A percentile compares a stretch with the other conserved stretches of the same genome.
phyloP scores from a whole-genome alignment of 1,140 invertebrate genomes.

The Trichonephila clavipes region DNA sequence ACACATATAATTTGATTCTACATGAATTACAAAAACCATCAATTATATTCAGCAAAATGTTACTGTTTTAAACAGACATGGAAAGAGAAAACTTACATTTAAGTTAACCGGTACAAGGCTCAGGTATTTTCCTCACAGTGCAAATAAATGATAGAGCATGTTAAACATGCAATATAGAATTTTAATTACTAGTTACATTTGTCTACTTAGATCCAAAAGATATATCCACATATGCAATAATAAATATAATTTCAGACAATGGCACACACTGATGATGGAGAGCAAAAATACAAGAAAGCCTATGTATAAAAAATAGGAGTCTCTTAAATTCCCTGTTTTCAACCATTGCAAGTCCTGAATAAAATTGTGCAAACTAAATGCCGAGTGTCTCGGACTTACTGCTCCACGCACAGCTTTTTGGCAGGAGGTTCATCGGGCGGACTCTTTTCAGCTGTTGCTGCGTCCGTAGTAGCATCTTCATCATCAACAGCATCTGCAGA shows the following conservation, averaged over 20 bases:
- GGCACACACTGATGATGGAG: conserved; percentile 76
- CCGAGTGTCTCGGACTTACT: conserved; percentile 59
- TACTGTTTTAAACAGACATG: conserved; percentile 9
- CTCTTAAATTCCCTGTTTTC: conserved; percentile 75
- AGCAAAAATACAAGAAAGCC: conserved; percentile 76
- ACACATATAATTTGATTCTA: not conserved
- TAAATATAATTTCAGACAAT: conserved; percentile 77
- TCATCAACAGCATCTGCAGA: conserved; percentile 54
- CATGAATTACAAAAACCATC: not conserved
- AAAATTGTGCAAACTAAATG: conserved; percentile 75
- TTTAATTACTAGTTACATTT: conserved; percentile 17
- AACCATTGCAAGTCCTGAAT: conserved; percentile 76
- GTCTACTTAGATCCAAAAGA: conserved; percentile 42
- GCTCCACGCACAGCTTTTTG: conserved; percentile 71
- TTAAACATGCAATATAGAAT: conserved; percentile 26
- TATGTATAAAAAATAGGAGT: conserved; percentile 77
- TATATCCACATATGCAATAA: conserved; percentile 71
- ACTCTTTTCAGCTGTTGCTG: conserved; percentile 43
- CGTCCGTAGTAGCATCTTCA: not conserved
- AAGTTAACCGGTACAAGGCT: not conserved
- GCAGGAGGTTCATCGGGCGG: conserved; percentile 69
- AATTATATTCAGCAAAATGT: not conserved
- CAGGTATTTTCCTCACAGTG: conserved; percentile 9
- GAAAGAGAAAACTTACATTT: not conserved
- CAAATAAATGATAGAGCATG: conserved; percentile 32